Evolutionary conservation across 2,797 vertebrate genomes (phyloP), one percentile per base, ranked within the genome.

Genomic region (Dermochelys coriacea): DNA sequence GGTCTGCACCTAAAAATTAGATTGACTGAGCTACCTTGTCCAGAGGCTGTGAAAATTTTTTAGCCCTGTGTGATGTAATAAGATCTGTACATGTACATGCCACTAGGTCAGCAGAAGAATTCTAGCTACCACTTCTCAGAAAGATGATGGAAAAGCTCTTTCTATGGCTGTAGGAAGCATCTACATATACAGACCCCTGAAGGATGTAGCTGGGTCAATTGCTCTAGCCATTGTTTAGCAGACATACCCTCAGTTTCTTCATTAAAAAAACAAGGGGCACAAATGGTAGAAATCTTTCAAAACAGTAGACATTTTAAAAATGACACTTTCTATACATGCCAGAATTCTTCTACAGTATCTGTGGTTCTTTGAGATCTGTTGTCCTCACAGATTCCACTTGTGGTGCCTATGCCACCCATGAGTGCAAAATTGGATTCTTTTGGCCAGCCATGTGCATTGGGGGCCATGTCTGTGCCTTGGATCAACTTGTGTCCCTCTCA

Each of bases 311-410:
- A 68, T 37, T 68, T 31, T 25, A 19, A 6, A 47, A 77, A 79
- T 47, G 50, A 25, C 4, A 77, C 7, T 80, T 61, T 50, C 41
- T 37, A 49, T 37, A 49, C 54, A 27, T 45, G 19, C 6, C 1
- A 85, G 50, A 41, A 0, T 1, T 15, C 74, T 52, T 2, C 3
- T 55, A 1, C 2, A 3, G 2, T 3, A 75, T 59, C 3, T 27
- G 25, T 27, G 19, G 34, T 19, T 82, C 41, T 84, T 74, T 12
- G 15, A n/a, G 61, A 90, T 0, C 0, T 64, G 31, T n/a, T 6
- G 23, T 84, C 80, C 49, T 41, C 5, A 4, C 6, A 52, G 77
- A 87, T 19, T 51, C 4, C 29, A 37, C 11, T 45, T 45, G 18
- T 45, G 37, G 37, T 74, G 23, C 41, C 21, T 74, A 37, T 37